These are phyloP conservation scores for Drosophila subquinaria DNA, from an alignment of 2,888 invertebrate genomes.

Conservation along the genomic window DNA sequence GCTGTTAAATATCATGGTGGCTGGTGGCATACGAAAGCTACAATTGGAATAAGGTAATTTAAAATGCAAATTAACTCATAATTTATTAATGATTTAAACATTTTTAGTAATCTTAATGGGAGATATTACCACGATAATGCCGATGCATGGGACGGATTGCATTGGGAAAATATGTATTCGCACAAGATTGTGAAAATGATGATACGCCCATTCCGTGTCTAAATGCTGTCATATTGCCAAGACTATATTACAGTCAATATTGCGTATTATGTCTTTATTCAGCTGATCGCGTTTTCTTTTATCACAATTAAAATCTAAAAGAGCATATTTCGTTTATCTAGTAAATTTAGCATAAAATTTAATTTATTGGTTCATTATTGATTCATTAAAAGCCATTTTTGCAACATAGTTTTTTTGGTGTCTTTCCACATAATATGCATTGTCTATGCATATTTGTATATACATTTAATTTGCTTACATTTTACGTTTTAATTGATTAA, in stretches of 20 bases:
- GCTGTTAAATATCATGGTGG: not conserved
- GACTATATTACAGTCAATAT: not conserved
- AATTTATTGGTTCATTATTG: slow-evolving; percentile 67
- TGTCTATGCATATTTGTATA: slow-evolving; percentile 45
- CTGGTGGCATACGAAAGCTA: not conserved
- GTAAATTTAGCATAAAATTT: slow-evolving; percentile 52
- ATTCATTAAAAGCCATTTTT: slow-evolving; percentile 45
- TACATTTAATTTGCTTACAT: slow-evolving; percentile 51
- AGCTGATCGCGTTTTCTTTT: not conserved
- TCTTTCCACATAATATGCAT: slow-evolving; percentile 47
- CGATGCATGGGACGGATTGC: not conserved
- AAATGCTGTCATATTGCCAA: not conserved
- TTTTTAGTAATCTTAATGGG: not conserved
- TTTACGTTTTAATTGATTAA: slow-evolving; percentile 56
- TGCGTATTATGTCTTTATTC: not conserved
- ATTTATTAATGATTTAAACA: not conserved
- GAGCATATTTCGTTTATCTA: not conserved
- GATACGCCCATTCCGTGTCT: not conserved
- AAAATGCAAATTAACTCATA: not conserved
- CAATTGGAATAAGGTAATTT: not conserved
- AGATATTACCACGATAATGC: not conserved
- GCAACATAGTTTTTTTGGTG: slow-evolving; percentile 44
- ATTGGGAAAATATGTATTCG: not conserved
- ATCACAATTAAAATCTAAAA: not conserved
- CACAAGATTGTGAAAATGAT: not conserved